Evolutionary conservation across 2,888 invertebrate genomes (phyloP).

Genomic region (Brachypalpus laphriformis): DNA sequence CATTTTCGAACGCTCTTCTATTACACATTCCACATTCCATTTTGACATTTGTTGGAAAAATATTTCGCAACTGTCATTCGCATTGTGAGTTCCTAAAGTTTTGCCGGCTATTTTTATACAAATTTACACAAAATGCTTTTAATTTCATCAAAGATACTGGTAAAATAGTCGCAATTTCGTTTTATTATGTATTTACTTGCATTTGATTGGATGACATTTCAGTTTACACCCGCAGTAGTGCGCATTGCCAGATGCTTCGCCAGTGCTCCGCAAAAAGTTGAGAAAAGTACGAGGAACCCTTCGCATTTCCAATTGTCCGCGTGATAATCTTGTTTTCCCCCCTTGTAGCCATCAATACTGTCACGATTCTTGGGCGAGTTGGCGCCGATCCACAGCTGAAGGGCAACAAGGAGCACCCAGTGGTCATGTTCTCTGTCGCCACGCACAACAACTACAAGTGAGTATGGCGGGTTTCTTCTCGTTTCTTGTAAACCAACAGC

Average conservation of each 20-base stretch:
- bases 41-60: constrained; percentile 2
- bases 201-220: constrained; percentile 7
- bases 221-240: constrained; percentile 38
- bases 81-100: constrained; percentile 41
- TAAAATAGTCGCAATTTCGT: constrained; percentile 1
- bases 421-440: constrained; percentile 94
- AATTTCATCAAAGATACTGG: constrained; percentile 39
- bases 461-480: constrained; percentile 22
- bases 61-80: constrained; percentile 16
- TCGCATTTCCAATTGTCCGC: neutral
- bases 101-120: constrained; percentile 42
- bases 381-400: constrained; percentile 95
- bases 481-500: neutral
- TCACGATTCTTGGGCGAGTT: constrained; percentile 92
- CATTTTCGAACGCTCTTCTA: neutral
- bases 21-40: constrained; percentile 35
- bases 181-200: neutral
- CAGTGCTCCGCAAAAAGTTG: constrained; percentile 75
- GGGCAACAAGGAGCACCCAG: constrained; percentile 92
- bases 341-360: constrained; percentile 89
- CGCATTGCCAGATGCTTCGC: constrained; percentile 31
- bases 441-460: constrained; percentile 92
- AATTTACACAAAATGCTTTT: constrained; percentile 29
- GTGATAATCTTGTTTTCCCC: neutral
- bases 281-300: constrained; percentile 77